A percentile compares a stretch with the other conserved stretches of the same genome.
These are phyloP conservation scores for Pachydiplax longipennis DNA, from an alignment of 2,888 invertebrate species.

Conservation along the genomic window DNA sequence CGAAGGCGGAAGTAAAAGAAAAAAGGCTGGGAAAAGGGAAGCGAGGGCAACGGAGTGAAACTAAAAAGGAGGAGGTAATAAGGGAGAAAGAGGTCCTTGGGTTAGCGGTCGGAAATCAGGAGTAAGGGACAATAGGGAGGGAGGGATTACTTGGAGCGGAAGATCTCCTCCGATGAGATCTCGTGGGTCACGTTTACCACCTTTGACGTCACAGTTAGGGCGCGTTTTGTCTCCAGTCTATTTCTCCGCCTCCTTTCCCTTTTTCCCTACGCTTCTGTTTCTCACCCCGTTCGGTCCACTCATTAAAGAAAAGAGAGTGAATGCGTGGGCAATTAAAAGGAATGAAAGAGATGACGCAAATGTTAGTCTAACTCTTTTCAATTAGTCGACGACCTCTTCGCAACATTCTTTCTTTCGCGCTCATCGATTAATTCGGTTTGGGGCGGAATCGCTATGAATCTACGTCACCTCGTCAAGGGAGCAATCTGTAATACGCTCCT, in stretches of 20 bases:
- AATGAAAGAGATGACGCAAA: neutral
- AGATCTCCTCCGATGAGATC: neutral
- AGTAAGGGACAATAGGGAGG: neutral
- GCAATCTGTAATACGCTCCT: neutral
- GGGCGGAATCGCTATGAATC: neutral
- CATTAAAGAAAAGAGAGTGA: neutral
- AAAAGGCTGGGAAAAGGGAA: neutral
- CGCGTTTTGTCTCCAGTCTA: neutral
- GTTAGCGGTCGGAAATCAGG: neutral
- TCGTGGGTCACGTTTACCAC: slow-evolving; percentile 33
- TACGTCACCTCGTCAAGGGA: neutral
- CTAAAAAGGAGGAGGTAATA: neutral
- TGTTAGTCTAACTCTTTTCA: neutral
- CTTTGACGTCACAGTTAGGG: slow-evolving; percentile 16
- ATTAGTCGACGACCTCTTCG: neutral
- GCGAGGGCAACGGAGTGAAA: neutral
- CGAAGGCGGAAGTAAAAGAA: neutral
- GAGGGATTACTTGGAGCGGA: neutral
- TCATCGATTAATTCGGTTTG: neutral
- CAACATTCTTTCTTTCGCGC: neutral
- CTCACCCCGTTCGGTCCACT: neutral
- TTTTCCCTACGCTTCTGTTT: neutral
- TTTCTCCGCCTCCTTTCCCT: neutral
- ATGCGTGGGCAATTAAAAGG: neutral
- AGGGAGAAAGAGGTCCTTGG: neutral